Conservation (phyloP, 1,140 invertebrate genomes). For the Ectropis grisescens region DNA sequence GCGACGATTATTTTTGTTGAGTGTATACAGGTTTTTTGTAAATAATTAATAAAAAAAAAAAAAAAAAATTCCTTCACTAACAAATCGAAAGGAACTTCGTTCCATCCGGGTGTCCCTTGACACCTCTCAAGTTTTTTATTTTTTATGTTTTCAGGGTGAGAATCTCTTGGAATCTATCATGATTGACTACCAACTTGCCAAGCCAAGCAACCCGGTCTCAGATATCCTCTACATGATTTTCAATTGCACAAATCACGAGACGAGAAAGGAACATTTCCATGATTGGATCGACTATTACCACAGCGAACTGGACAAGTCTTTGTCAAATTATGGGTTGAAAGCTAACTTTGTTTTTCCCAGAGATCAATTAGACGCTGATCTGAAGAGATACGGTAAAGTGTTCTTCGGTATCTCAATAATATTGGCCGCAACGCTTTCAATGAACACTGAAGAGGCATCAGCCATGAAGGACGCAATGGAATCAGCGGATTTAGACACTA, state of each 20-base stretch:
- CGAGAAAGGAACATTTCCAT: constrained; percentile 8
- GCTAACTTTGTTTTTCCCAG: constrained; percentile 11
- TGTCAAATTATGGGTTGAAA: constrained; percentile 9
- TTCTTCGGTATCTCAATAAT: constrained; percentile 1
- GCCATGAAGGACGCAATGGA: constrained; percentile 3
- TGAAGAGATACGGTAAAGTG: constrained; percentile 11
- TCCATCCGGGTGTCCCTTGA: too few relatives aligned
- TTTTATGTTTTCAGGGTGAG: too few relatives aligned
- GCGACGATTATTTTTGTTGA: too few relatives aligned
- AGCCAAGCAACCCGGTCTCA: constrained; percentile 2
- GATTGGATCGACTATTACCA: constrained; percentile 18
- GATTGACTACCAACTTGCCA: neutral
- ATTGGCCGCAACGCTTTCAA: neutral
- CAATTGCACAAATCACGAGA: constrained; percentile 14
- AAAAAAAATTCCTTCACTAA: too few relatives aligned
- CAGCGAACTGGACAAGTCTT: constrained; percentile 8
- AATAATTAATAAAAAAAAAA: too few relatives aligned
- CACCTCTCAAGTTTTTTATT: too few relatives aligned
- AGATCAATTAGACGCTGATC: constrained; percentile 13
- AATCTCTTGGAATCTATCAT: too few relatives aligned
- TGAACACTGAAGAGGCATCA: constrained; percentile 1
- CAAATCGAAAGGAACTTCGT: too few relatives aligned
- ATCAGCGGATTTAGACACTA: too few relatives aligned
- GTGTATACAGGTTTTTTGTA: too few relatives aligned
- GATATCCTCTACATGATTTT: constrained; percentile 18